Base-by-base conservation (phyloP, 2,113 vertebrate genomes). In the Trogon surrucura region DNA sequence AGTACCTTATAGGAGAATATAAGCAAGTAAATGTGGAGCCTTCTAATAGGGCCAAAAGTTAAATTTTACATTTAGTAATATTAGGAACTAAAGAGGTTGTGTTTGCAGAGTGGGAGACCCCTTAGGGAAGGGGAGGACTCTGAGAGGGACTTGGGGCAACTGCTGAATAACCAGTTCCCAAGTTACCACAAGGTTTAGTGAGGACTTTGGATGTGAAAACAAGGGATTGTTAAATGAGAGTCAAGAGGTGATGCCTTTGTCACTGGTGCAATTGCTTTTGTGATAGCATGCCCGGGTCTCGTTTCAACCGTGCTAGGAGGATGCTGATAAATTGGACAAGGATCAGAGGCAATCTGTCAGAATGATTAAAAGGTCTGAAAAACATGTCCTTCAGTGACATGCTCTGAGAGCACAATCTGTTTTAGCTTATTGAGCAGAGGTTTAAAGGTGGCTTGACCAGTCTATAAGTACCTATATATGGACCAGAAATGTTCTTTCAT, bases 351-450 rank as follows among this genome's bases (percentile, higher is more conserved):
- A 81, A 89, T 92, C 61, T 91, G 85, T 95, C 86, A 92, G 91
- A 71, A 92, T 95, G 94, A 95, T 95, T 91, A 95, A 92, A 87
- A 84, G 67, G 64, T 84, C 92, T 86, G 80, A 69, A 93, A 74
- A 92, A 85, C 32, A 26, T 81, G 65, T 78, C 61, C 51, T 92
- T 91, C 47, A 74, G 69, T 93, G 89, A 71, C 56, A 86, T 25
- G 29, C 48, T 95, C 48, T 61, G 53, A 91, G 85, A 93, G 73
- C 69, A 79, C 65, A 84, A 62, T 86, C 65, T 93, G 16, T 82
- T 91, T 85, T 65, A 78, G 47, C 25, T 95, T 80, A 64, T 87
- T 84, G 79, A 26, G 3, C 65, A 56, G 61, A 75, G 48, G 61
- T 91, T 91, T 91, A 83, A 83, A 95, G 92, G 86, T 96, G 89